Evolutionary conservation across 2,888 invertebrate species (phyloP).

Genomic region (Dione juno): DNA sequence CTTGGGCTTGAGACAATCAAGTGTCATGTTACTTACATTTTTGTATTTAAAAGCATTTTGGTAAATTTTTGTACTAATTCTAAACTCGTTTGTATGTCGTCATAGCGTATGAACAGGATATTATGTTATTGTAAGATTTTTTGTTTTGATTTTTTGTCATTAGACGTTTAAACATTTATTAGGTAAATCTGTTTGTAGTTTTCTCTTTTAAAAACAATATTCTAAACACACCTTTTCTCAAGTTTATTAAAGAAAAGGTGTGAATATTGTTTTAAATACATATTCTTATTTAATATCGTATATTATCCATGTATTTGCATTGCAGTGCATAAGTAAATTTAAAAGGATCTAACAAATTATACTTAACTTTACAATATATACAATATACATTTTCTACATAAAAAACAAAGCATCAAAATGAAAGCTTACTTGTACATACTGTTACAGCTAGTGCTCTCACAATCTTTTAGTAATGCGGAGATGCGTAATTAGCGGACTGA

Average conservation of each 20-base stretch:
- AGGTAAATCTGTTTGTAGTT: background rate
- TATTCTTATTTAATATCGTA: too few species aligned
- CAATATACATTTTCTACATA: too few species aligned
- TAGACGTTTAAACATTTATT: background rate
- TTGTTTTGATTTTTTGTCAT: background rate
- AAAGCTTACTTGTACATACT: too few species aligned
- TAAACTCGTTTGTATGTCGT: constrained; percentile 31
- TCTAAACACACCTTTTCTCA: too few species aligned
- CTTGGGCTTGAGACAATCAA: constrained; percentile 47
- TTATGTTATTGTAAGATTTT: constrained; percentile 1
- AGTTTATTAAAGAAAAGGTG: too few species aligned
- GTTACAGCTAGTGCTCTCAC: constrained; percentile 5
- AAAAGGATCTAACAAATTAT: too few species aligned
- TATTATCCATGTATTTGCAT: too few species aligned
- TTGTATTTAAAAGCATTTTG: constrained; percentile 42
- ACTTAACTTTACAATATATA: too few species aligned
- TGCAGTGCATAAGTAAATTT: too few species aligned
- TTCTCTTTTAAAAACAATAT: background rate
- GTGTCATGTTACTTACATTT: constrained; percentile 46
- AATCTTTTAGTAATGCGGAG: constrained; percentile 15
- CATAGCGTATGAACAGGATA: background rate
- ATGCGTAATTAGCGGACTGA: constrained; percentile 32
- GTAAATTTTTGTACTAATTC: constrained; percentile 33
- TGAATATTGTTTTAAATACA: too few species aligned
- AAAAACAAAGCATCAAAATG: too few species aligned